Conservation (phyloP, 2,888 invertebrate species). For the Sipha maydis region DNA sequence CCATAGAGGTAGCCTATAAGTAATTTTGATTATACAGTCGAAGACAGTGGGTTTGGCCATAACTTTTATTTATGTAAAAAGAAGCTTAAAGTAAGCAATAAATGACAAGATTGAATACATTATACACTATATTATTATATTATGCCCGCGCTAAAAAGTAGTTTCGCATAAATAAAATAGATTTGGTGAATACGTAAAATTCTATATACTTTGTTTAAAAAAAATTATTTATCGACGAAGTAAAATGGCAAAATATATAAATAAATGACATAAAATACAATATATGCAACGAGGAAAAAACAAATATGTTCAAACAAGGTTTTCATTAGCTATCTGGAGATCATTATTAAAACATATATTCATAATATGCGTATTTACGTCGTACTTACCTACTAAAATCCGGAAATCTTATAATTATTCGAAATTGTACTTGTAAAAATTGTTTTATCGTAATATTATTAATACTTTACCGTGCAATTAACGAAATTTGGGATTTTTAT, state of each 20-base stretch:
- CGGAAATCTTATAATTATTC: not conserved
- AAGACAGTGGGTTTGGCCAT: not conserved
- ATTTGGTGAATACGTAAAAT: not conserved
- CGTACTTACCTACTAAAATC: too few relatives aligned
- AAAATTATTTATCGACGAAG: not conserved
- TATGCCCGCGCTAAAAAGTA: not conserved
- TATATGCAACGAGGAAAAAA: not conserved
- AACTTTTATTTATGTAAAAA: not conserved
- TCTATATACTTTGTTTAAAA: not conserved
- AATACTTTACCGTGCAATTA: not conserved
- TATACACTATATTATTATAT: not conserved
- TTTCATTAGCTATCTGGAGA: too few relatives aligned
- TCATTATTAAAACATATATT: too few relatives aligned
- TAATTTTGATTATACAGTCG: too few relatives aligned
- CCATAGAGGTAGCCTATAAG: too few relatives aligned
- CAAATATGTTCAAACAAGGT: too few relatives aligned
- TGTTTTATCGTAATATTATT: not conserved
- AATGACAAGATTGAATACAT: not conserved
- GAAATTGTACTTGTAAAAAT: not conserved
- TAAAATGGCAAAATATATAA: not conserved
- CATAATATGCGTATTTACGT: too few relatives aligned
- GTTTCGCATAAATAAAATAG: not conserved
- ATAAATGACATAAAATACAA: not conserved
- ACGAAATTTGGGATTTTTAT: not conserved
- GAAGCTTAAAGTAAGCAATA: not conserved